phyloP scores from a whole-genome alignment of 2,113 vertebrate genomes.

The Castor canadensis region DNA sequence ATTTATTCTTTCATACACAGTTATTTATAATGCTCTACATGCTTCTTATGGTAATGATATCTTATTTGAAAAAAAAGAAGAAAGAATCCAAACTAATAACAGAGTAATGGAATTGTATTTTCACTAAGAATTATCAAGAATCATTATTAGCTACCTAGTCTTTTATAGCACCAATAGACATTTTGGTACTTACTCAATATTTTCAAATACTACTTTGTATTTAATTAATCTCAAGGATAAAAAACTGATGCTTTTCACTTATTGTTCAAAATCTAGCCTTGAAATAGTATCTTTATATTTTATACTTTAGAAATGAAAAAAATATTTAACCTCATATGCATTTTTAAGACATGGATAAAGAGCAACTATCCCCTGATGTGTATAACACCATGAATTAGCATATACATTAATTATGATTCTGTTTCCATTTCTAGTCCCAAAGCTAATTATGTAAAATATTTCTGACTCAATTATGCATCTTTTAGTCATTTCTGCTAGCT shows the following conservation, averaged over 20 bases:
- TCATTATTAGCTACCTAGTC: constrained; percentile 31
- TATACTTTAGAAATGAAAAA: constrained; percentile 54
- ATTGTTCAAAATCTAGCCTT: constrained; percentile 53
- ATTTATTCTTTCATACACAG: constrained; percentile 38
- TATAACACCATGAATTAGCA: constrained; percentile 19
- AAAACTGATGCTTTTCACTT: constrained; percentile 44
- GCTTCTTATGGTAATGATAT: neutral
- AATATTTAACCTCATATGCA: constrained; percentile 41
- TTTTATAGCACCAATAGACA: constrained; percentile 45
- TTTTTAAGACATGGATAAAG: constrained; percentile 55
- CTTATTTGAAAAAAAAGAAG: constrained; percentile 26
- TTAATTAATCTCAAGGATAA: constrained; percentile 73
- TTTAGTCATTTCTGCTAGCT: constrained; percentile 12
- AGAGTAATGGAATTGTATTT: neutral
- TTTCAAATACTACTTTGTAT: constrained; percentile 53
- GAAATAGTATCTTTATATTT: constrained; percentile 43
- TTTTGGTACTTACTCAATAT: constrained; percentile 57
- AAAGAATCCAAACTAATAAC: neutral
- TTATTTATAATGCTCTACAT: constrained; percentile 58
- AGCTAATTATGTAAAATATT: constrained; percentile 46
- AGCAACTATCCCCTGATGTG: constrained; percentile 20
- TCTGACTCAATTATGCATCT: constrained; percentile 48
- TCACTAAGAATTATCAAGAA: constrained; percentile 46
- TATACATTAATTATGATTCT: constrained; percentile 59
- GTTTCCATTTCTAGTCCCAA: constrained; percentile 44